phyloP scores from a whole-genome alignment of 2,797 vertebrate species.

The Chelon labrosus region DNA sequence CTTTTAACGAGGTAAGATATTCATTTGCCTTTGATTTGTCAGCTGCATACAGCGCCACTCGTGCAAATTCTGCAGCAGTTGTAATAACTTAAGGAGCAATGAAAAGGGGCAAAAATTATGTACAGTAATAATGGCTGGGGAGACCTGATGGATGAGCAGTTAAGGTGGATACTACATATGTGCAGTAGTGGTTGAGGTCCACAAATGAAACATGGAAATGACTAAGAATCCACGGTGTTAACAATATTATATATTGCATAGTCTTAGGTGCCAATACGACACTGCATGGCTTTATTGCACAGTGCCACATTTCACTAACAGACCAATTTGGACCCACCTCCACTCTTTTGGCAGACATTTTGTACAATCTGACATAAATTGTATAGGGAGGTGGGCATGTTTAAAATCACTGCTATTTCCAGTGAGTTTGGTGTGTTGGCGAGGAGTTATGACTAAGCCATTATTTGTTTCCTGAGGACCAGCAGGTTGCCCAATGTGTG shows the following conservation, averaged over 20 bases:
- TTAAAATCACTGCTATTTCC: slow-evolving; percentile 76
- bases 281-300: slow-evolving; percentile 17
- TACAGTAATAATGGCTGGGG: slow-evolving; percentile 46
- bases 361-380: slow-evolving; percentile 65
- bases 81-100: slow-evolving; percentile 53
- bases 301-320: slow-evolving; percentile 27
- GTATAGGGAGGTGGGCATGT: slow-evolving; percentile 57
- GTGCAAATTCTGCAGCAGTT: slow-evolving; percentile 54
- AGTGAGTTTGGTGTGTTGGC: slow-evolving; percentile 73
- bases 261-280: slow-evolving; percentile 1
- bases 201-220: slow-evolving; percentile 20
- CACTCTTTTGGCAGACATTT: slow-evolving; percentile 55
- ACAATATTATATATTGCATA: slow-evolving; percentile 16
- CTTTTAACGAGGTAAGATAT: slow-evolving; percentile 82
- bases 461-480: slow-evolving; percentile 82
- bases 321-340: slow-evolving; percentile 50
- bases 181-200: slow-evolving; percentile 4
- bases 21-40: slow-evolving; percentile 76
- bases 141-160: background rate
- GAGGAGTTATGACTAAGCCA: slow-evolving; percentile 79
- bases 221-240: slow-evolving; percentile 13
- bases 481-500: slow-evolving; percentile 78
- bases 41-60: slow-evolving; percentile 63
- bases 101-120: slow-evolving; percentile 53
- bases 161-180: no score